Evolutionary conservation across 2,113 vertebrate genomes (phyloP).

Genomic region (Empidonax alnorum): DNA sequence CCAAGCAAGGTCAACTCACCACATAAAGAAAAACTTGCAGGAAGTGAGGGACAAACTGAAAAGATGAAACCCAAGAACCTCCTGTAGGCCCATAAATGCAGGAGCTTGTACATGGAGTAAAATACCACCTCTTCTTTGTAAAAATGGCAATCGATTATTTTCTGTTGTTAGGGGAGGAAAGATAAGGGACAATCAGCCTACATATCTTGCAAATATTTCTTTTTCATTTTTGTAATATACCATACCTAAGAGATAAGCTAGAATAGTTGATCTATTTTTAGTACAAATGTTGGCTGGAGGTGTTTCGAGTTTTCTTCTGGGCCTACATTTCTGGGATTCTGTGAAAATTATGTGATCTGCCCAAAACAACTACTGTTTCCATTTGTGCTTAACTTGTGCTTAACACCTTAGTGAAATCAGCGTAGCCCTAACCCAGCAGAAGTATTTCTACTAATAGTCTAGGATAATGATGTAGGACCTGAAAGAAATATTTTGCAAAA

Average conservation of each 20-base stretch:
- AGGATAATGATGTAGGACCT: neutral
- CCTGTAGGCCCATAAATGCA: neutral
- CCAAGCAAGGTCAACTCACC: neutral
- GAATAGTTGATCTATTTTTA: neutral
- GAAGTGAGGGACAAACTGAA: neutral
- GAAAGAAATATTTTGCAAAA: neutral
- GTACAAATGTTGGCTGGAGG: neutral
- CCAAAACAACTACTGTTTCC: neutral
- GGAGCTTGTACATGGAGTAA: neutral
- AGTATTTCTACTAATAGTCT: neutral
- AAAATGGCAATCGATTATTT: neutral
- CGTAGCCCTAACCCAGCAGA: neutral
- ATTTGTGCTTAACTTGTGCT: neutral
- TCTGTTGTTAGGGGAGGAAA: neutral
- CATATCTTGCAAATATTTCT: neutral
- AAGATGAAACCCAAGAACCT: neutral
- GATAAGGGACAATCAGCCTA: neutral
- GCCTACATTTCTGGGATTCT: neutral
- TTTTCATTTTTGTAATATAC: neutral
- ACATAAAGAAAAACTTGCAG: neutral
- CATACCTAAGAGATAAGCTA: neutral
- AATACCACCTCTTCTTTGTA: neutral
- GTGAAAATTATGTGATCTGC: neutral
- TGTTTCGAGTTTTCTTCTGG: neutral
- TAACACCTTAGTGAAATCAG: neutral